Conservation (phyloP, 2,113 vertebrate species). For the Dipodomys spectabilis region DNA sequence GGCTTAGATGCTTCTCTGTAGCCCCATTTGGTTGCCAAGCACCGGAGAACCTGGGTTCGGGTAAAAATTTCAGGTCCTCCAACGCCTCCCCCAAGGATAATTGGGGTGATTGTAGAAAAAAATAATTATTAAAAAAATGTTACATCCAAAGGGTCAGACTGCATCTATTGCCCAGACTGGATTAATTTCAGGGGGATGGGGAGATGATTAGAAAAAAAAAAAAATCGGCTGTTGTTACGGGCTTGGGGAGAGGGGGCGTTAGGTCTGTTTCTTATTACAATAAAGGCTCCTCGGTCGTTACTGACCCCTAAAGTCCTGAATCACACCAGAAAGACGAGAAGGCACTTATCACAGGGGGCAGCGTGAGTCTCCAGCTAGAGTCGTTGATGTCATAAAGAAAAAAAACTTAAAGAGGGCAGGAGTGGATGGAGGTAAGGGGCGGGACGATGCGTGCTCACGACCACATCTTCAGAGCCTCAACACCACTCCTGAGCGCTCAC, state of each 20-base stretch:
- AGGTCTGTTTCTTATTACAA: slow-evolving; percentile 99
- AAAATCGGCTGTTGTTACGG: slow-evolving; percentile 73
- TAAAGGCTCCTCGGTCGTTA: slow-evolving; percentile 91
- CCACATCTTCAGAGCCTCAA: slow-evolving; percentile 84
- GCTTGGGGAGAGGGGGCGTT: slow-evolving; percentile 85
- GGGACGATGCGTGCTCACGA: slow-evolving; percentile 8
- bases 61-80: slow-evolving; percentile 92
- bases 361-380: slow-evolving; percentile 91
- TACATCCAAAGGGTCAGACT: slow-evolving; percentile 90
- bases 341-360: slow-evolving; percentile 92
- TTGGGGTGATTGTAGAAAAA: slow-evolving; percentile 88
- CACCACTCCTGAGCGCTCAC: slow-evolving; percentile 78
- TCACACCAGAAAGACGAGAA: slow-evolving; percentile 92
- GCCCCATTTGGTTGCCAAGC: slow-evolving; percentile 91
- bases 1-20: slow-evolving; percentile 92
- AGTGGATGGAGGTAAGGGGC: background rate
- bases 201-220: slow-evolving; percentile 77
- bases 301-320: slow-evolving; percentile 91
- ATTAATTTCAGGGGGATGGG: slow-evolving; percentile 87
- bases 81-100: slow-evolving; percentile 88
- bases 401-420: slow-evolving; percentile 47
- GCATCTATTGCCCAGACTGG: slow-evolving; percentile 92
- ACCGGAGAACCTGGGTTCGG: slow-evolving; percentile 91
- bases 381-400: slow-evolving; percentile 82
- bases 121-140: slow-evolving; percentile 86